A percentile compares a stretch with the other conserved stretches of the same genome.
phyloP scores from a whole-genome alignment of 2,888 invertebrate species.

The Lepidochitona cinerea region DNA sequence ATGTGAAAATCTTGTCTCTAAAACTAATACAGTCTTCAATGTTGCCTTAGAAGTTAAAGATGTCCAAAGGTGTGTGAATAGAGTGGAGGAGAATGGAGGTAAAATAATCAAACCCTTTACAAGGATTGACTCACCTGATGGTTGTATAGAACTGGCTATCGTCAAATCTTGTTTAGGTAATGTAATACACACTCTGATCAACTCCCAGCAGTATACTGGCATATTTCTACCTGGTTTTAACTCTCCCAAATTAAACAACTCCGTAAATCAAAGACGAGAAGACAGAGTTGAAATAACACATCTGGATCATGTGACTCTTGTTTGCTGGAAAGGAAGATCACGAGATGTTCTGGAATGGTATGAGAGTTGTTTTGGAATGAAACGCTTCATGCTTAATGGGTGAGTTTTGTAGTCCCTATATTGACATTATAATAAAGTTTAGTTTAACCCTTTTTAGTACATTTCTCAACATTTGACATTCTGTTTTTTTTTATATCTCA shows the following conservation, averaged over 20 bases:
- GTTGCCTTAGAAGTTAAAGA: conserved; percentile 69
- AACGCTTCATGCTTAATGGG: conserved; percentile 69
- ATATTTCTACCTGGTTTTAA: conserved; percentile 70
- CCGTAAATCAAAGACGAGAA: conserved; percentile 10
- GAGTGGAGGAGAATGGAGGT: conserved; percentile 49
- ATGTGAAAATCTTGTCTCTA: background rate
- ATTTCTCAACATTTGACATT: too few species aligned
- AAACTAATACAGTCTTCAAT: conserved; percentile 69
- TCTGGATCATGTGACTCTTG: conserved; percentile 72
- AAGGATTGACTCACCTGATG: conserved; percentile 53
- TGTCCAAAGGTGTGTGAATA: conserved; percentile 47
- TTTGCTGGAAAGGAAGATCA: conserved; percentile 64
- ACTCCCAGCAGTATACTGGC: conserved; percentile 67
- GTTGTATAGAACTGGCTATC: conserved; percentile 65
- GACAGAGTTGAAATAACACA: conserved; percentile 39
- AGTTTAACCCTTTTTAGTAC: too few species aligned
- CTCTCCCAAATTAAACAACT: background rate
- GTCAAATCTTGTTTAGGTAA: conserved; percentile 71
- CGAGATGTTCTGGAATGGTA: conserved; percentile 70
- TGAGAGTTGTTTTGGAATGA: conserved; percentile 71
- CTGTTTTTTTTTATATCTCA: too few species aligned
- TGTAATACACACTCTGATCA: conserved; percentile 71
- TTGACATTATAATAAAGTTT: too few species aligned
- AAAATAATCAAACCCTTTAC: conserved; percentile 54
- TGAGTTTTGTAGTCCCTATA: too few species aligned